Percentiles rank a stretch among this genome's conserved stretches.
These are phyloP conservation scores for Orchestia grillus DNA, from an alignment of 1,140 invertebrate species.

Conservation along the genomic window DNA sequence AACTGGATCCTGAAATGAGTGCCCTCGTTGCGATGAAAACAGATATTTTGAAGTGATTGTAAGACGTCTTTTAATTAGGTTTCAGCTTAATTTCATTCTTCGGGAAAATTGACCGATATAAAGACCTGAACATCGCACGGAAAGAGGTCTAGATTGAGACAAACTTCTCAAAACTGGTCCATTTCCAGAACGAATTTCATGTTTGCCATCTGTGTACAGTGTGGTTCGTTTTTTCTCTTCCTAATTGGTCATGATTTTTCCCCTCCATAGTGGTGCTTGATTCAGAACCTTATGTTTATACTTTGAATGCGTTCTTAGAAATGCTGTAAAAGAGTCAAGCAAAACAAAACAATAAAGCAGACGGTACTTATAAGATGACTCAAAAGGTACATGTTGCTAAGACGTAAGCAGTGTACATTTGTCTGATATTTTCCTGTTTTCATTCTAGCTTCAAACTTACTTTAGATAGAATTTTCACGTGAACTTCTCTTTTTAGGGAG, in stretches of 20 bases:
- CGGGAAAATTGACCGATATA: background rate
- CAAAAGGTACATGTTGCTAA: background rate
- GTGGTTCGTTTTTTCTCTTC: background rate
- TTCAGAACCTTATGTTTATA: background rate
- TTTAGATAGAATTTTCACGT: too few species aligned
- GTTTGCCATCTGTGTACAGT: too few species aligned
- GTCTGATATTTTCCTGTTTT: too few species aligned
- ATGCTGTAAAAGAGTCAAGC: background rate
- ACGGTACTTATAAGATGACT: background rate
- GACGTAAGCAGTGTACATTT: background rate
- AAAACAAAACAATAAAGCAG: background rate
- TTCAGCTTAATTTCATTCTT: background rate
- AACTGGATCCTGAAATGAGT: background rate
- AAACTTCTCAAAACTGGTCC: too few species aligned
- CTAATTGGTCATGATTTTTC: background rate
- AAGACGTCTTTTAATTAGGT: constrained; percentile 4
- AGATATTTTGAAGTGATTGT: background rate
- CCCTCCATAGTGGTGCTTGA: background rate
- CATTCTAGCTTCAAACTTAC: too few species aligned
- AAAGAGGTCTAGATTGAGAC: too few species aligned
- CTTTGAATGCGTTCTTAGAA: background rate
- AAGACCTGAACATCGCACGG: background rate
- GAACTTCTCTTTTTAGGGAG: too few species aligned
- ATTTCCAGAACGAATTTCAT: too few species aligned
- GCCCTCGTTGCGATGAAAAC: background rate